A percentile compares a stretch with the other conserved stretches of the same genome.
Evolutionary conservation across 2,888 invertebrate genomes (phyloP).

Genomic region (Phyto melanocephala): DNA sequence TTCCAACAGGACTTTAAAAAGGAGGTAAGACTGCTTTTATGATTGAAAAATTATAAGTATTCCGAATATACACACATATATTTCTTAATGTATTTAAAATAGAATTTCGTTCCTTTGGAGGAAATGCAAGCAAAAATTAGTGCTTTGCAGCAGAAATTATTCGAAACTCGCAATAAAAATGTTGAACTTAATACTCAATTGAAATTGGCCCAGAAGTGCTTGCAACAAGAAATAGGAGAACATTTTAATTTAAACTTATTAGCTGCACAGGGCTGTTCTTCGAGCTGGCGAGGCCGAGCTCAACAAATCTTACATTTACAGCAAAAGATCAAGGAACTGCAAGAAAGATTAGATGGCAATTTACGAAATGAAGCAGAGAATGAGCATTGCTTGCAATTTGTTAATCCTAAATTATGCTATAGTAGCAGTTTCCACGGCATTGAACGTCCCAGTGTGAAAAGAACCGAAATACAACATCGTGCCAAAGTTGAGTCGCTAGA

Average conservation of each 20-base stretch:
- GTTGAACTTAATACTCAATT: slow-evolving; percentile 85
- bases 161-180: slow-evolving; percentile 85
- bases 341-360: slow-evolving; percentile 80
- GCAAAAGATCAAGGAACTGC: slow-evolving; percentile 84
- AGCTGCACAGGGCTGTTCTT: slow-evolving; percentile 81
- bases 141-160: slow-evolving; percentile 81
- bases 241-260: slow-evolving; percentile 83
- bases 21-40: slow-evolving; percentile 35
- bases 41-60: too few species aligned
- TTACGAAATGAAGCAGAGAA: slow-evolving; percentile 8
- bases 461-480: slow-evolving; percentile 80
- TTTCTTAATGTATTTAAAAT: too few species aligned
- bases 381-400: neutral
- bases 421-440: slow-evolving; percentile 50
- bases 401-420: neutral
- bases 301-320: slow-evolving; percentile 86
- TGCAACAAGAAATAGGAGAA: slow-evolving; percentile 88
- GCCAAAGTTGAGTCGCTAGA: slow-evolving; percentile 82
- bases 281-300: slow-evolving; percentile 87
- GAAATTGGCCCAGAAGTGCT: slow-evolving; percentile 85
- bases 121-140: slow-evolving; percentile 81
- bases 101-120: slow-evolving; percentile 73
- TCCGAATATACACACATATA: too few species aligned
- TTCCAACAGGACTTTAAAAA: slow-evolving; percentile 58
- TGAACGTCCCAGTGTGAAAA: slow-evolving; percentile 79